A percentile compares a stretch with the other conserved stretches of the same genome.
phyloP scores from a whole-genome alignment of 92 coral and sea anemone genomes.

The Phenganax subtilis region DNA sequence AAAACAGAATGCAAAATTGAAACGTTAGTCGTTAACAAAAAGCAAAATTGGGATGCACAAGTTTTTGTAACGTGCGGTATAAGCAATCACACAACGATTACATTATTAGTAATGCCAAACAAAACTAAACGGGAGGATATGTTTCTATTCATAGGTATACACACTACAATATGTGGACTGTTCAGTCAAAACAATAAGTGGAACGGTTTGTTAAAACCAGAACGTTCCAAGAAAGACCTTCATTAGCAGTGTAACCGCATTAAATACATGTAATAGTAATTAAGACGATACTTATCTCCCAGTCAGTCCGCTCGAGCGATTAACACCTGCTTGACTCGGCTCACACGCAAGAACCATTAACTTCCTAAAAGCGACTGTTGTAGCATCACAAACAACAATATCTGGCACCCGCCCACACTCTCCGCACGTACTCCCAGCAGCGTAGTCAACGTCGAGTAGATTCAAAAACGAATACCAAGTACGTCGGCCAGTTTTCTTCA shows the following conservation, averaged over 20 bases:
- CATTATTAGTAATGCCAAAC: too few species aligned
- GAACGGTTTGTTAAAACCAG: background rate
- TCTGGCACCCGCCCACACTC: constrained; percentile 17
- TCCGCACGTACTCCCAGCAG: constrained; percentile 6
- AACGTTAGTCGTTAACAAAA: too few species aligned
- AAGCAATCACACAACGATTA: too few species aligned
- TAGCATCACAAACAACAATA: constrained; percentile 23
- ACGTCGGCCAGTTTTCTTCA: constrained; percentile 13
- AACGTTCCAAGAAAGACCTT: background rate
- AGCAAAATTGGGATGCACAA: too few species aligned
- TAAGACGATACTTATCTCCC: constrained; percentile 9
- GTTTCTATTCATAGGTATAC: too few species aligned
- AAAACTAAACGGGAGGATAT: too few species aligned
- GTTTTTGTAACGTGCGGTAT: too few species aligned
- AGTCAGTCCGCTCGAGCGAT: background rate
- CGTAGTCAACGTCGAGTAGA: constrained; percentile 8
- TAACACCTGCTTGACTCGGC: background rate
- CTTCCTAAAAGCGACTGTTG: constrained; percentile 23
- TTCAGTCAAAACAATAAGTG: too few species aligned
- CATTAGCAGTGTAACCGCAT: background rate
- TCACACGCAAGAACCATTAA: background rate
- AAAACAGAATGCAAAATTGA: too few species aligned
- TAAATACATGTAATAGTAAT: background rate
- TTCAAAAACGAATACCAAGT: constrained; percentile 6
- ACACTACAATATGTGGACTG: too few species aligned